phyloP scores from a whole-genome alignment of 2,888 invertebrate genomes.

The Omphaloscelis lunosa region DNA sequence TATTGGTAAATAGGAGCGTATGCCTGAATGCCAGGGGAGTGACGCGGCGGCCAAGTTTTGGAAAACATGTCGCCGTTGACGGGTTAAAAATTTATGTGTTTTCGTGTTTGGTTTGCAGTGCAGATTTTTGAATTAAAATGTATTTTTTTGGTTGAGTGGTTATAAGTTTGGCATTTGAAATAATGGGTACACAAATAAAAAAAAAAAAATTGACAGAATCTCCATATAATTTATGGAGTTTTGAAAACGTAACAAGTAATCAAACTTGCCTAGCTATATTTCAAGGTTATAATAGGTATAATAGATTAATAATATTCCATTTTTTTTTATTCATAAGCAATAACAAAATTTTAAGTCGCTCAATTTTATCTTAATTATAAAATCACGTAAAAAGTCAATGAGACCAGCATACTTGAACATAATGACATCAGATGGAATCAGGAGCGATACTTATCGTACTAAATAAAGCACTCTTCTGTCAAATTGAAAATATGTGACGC shows the following conservation, averaged over 20 bases:
- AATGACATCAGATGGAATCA: slow-evolving; percentile 80
- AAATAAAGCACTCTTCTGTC: slow-evolving; percentile 82
- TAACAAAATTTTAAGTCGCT: background rate
- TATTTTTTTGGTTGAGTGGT: background rate
- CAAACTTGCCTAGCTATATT: background rate
- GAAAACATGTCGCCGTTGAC: slow-evolving; percentile 84
- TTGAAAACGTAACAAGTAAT: background rate
- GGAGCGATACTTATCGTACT: slow-evolving; percentile 81
- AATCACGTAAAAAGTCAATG: slow-evolving; percentile 77
- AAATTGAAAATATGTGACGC: slow-evolving; percentile 76
- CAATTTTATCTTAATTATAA: slow-evolving; percentile 68
- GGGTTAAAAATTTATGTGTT: slow-evolving; percentile 84
- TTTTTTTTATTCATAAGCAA: background rate
- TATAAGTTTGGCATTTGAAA: background rate
- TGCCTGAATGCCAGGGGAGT: slow-evolving; percentile 82
- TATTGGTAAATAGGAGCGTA: slow-evolving; percentile 86
- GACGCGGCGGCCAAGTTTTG: slow-evolving; percentile 82
- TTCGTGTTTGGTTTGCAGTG: slow-evolving; percentile 67
- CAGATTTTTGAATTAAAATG: slow-evolving; percentile 29
- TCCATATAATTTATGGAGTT: background rate
- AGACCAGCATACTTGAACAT: slow-evolving; percentile 74
- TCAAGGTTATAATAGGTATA: background rate
- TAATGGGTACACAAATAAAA: background rate
- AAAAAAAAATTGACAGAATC: background rate
- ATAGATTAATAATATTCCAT: background rate